Evolutionary conservation across 1,140 invertebrate species (phyloP).

Genomic region (Zelostemma sp.): DNA sequence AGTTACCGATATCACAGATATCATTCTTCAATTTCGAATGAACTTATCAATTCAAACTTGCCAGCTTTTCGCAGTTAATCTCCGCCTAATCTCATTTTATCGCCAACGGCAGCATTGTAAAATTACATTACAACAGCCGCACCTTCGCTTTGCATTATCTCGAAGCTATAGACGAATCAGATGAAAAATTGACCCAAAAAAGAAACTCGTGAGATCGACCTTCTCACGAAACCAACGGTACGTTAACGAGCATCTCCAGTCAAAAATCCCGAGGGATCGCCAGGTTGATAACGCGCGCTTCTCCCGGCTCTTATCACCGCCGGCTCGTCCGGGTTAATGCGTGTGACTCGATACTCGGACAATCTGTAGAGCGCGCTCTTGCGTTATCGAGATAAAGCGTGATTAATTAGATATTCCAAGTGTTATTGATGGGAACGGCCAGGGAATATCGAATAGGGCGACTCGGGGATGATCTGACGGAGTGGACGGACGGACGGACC

Average conservation of each 20-base stretch:
- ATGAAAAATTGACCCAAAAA: too few relatives aligned
- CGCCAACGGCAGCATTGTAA: too few relatives aligned
- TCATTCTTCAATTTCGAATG: too few relatives aligned
- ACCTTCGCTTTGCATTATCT: too few relatives aligned
- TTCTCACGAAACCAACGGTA: slow-evolving; percentile 53
- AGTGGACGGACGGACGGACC: slow-evolving; percentile 43
- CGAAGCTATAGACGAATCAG: too few relatives aligned
- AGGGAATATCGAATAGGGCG: slow-evolving; percentile 28
- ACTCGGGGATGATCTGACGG: slow-evolving; percentile 35
- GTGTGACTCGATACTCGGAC: slow-evolving; percentile 28
- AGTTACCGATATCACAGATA: too few relatives aligned
- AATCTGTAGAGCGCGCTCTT: slow-evolving; percentile 21
- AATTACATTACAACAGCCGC: too few relatives aligned
- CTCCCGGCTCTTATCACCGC: slow-evolving; percentile 37
- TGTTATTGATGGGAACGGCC: slow-evolving; percentile 67
- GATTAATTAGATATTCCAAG: slow-evolving; percentile 70
- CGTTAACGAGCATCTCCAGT: slow-evolving; percentile 50
- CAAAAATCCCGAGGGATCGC: slow-evolving; percentile 48
- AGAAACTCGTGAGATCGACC: slow-evolving; percentile 43
- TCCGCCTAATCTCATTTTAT: too few relatives aligned
- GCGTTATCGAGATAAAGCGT: slow-evolving; percentile 67
- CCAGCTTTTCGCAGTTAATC: too few relatives aligned
- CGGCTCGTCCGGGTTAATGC: not conserved
- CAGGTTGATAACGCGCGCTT: slow-evolving; percentile 28
- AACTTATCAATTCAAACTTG: too few relatives aligned